Percentiles rank a stretch among this genome's conserved stretches.
These are phyloP conservation scores for Drosophila bocki DNA, from an alignment of 1,140 invertebrate genomes.

Conservation along the genomic window DNA sequence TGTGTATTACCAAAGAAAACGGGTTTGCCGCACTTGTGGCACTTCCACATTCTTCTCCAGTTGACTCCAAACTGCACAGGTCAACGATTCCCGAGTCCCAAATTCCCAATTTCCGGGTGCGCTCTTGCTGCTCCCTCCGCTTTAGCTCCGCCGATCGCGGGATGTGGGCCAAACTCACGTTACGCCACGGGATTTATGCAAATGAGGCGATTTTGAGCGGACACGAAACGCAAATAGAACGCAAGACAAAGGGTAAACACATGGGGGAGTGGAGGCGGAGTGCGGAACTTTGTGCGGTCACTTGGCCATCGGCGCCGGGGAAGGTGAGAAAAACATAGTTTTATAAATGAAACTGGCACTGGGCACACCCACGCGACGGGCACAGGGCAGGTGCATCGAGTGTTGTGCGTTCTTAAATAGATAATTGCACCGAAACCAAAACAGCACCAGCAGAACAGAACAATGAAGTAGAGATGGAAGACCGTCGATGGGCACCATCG, in stretches of 20 bases:
- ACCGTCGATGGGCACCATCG: not conserved
- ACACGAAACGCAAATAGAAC: slow-evolving; percentile 69
- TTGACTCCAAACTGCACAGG: slow-evolving; percentile 40
- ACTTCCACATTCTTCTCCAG: slow-evolving; percentile 91
- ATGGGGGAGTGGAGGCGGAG: slow-evolving; percentile 43
- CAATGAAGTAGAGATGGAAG: slow-evolving; percentile 27
- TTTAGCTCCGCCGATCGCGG: slow-evolving; percentile 17
- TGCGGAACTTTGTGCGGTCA: slow-evolving; percentile 45
- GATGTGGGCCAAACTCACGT: slow-evolving; percentile 28
- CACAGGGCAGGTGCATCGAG: slow-evolving; percentile 39
- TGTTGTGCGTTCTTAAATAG: slow-evolving; percentile 48
- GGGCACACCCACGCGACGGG: slow-evolving; percentile 16
- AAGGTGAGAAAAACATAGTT: slow-evolving; percentile 54
- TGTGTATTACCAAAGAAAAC: slow-evolving; percentile 91
- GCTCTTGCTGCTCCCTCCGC: slow-evolving; percentile 2
- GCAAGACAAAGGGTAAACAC: slow-evolving; percentile 77
- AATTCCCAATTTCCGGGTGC: slow-evolving; percentile 25
- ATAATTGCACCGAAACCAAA: slow-evolving; percentile 74
- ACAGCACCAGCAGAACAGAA: slow-evolving; percentile 64
- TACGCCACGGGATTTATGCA: slow-evolving; percentile 57
- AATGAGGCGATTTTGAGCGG: slow-evolving; percentile 51
- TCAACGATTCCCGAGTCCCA: slow-evolving; percentile 52
- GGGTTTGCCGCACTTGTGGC: slow-evolving; percentile 94
- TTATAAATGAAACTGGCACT: slow-evolving; percentile 57
- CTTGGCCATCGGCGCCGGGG: slow-evolving; percentile 21